Evolutionary conservation across 1,140 invertebrate species (phyloP).

Genomic region (Ceratitis capitata): DNA sequence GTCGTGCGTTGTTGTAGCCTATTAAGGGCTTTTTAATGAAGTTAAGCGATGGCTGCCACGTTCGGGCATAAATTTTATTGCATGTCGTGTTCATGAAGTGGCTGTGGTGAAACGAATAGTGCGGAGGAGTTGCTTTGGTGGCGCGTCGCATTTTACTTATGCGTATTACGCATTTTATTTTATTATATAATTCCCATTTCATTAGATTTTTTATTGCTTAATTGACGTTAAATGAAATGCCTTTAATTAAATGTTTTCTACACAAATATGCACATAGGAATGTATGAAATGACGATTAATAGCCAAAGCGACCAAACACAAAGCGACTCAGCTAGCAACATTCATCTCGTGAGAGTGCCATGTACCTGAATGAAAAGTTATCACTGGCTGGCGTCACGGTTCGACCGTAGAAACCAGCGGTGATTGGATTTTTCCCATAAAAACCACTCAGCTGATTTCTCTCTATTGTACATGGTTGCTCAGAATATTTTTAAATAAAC

Average conservation of each 20-base stretch:
- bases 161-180: conserved; percentile 25
- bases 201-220: background rate
- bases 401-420: too few species aligned
- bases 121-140: background rate
- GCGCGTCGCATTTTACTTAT: background rate
- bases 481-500: too few species aligned
- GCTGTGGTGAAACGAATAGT: background rate
- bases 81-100: background rate
- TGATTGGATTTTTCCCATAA: too few species aligned
- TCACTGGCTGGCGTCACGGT: too few species aligned
- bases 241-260: background rate
- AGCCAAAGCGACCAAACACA: background rate
- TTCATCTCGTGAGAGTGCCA: too few species aligned
- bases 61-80: conserved; percentile 20
- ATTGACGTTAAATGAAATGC: background rate
- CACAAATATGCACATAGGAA: background rate
- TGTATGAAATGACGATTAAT: background rate
- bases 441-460: too few species aligned
- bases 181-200: background rate
- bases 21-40: conserved; percentile 26
- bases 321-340: too few species aligned
- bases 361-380: too few species aligned
- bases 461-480: too few species aligned
- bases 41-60: conserved; percentile 10
- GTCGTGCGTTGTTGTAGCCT: conserved; percentile 8